Percentiles rank a stretch among this genome's conserved stretches.
phyloP scores from a whole-genome alignment of 2,113 vertebrate genomes.

The Pseudorhombus dupliciocellatus region DNA sequence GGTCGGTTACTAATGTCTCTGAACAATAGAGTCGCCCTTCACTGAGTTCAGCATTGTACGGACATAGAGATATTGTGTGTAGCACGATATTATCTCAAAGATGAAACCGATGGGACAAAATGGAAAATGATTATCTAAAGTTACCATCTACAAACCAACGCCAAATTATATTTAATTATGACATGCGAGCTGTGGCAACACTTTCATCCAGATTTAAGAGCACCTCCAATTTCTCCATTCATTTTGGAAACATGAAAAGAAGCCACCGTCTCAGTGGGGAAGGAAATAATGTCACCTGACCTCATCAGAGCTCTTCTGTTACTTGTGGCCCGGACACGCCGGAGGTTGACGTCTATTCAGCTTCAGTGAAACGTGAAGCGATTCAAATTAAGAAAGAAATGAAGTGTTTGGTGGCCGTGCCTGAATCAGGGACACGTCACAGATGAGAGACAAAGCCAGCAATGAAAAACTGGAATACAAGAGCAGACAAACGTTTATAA shows the following conservation, averaged over 20 bases:
- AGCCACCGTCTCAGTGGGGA: constrained; percentile 2
- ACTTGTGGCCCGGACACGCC: neutral
- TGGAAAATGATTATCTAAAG: neutral
- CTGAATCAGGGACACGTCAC: neutral
- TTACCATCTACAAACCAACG: neutral
- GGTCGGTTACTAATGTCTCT: neutral
- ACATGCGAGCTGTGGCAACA: neutral
- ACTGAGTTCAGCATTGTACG: neutral
- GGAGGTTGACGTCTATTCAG: constrained; percentile 15
- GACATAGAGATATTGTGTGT: neutral
- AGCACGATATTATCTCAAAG: neutral
- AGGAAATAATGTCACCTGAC: constrained; percentile 17
- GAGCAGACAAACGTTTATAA: neutral
- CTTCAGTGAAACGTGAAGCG: constrained; percentile 33
- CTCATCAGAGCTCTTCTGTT: constrained; percentile 1
- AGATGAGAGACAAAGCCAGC: neutral
- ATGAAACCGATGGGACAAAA: neutral
- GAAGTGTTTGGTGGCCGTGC: constrained; percentile 2
- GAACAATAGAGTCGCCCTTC: neutral
- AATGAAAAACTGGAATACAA: neutral
- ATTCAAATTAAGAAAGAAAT: constrained; percentile 3
- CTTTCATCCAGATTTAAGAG: constrained; percentile 1
- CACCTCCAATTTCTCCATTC: neutral
- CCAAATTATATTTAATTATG: neutral
- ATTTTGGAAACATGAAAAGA: constrained; percentile 21